Base-by-base conservation (phyloP, 2,888 invertebrate genomes). In the Rotaria macrura region DNA sequence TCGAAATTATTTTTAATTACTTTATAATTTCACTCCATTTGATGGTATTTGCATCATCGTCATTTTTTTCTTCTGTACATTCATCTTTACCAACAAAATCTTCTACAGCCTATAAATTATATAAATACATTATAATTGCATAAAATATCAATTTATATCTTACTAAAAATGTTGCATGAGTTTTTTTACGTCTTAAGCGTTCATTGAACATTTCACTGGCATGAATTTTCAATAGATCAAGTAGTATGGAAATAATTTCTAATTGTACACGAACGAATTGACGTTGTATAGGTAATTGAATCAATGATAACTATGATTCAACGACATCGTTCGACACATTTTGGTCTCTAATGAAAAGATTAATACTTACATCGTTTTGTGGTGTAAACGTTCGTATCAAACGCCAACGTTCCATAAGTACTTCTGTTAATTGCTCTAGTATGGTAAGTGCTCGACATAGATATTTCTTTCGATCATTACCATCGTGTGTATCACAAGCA, bases 281-380 rank as follows among this genome's bases (percentile, higher is more conserved):
- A 20, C 79, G 79, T 79, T 79, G 79, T 25, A 79, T n/a, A 17
- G 79, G 79, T 43, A 79, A 43, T 79, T 79, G 79, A n/a, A 79
- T 79, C 5, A 34, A 12, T 43, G 25, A 25, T 43, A 79, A 43
- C 79, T 79, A n/a, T 12, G n/a, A 79, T 25, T n/a, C 25, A n/a
- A 79, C 43, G 0, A 0, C 2, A n/a, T 5, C 12, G 40, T 47
- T n/a, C 29, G 7, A 40, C n/a, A n/a, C n/a, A 9, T 6, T n/a
- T 72, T 72, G 5, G 20, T 52, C 23, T 52, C 52, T 23, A 72
- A 29, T 17, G 2, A 38, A 23, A 38, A 40, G n/a, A n/a, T 29
- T 4, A 65, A 14, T 79, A n/a, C 25, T 43, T 43, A 79, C 79
- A 79, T 79, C 79, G n/a, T 40, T 43, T 7, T 43, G 43, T n/a